Conservation (phyloP, 1,140 invertebrate genomes). For the Heliconius hermathena region DNA sequence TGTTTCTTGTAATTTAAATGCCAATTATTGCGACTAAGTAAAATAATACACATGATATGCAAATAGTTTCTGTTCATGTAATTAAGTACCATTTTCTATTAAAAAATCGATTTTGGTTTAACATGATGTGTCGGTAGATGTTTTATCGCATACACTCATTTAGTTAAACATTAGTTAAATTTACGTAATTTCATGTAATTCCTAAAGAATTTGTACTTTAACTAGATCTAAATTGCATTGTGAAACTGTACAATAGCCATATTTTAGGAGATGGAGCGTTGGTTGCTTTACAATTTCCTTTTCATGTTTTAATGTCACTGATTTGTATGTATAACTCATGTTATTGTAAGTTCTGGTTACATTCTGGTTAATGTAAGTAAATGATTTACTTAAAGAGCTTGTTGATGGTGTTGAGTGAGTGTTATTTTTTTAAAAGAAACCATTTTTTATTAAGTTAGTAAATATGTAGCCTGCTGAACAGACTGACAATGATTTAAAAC, state of each 20-base stretch:
- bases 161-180: constrained; percentile 81
- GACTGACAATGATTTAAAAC: constrained; percentile 73
- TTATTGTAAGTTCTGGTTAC: constrained; percentile 77
- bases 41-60: constrained; percentile 60
- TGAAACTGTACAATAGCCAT: constrained; percentile 80
- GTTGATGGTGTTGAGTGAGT: constrained; percentile 73
- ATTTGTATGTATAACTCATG: constrained; percentile 73
- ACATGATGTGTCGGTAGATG: constrained; percentile 77
- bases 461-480: constrained; percentile 74
- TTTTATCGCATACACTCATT: constrained; percentile 68
- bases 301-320: constrained; percentile 66
- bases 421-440: constrained; percentile 73
- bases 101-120: constrained; percentile 66
- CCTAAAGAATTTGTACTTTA: constrained; percentile 81
- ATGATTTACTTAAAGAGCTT: constrained; percentile 74
- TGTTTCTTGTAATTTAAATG: constrained; percentile 64
- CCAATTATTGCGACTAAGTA: constrained; percentile 70
- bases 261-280: constrained; percentile 75
- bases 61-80: constrained; percentile 73
- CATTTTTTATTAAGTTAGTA: constrained; percentile 74
- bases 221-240: constrained; percentile 81
- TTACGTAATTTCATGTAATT: constrained; percentile 77
- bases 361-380: constrained; percentile 77
- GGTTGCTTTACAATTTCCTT: constrained; percentile 58
- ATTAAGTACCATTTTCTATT: constrained; percentile 75